phyloP scores from a whole-genome alignment of 2,113 vertebrate genomes.

The Limanda limanda region DNA sequence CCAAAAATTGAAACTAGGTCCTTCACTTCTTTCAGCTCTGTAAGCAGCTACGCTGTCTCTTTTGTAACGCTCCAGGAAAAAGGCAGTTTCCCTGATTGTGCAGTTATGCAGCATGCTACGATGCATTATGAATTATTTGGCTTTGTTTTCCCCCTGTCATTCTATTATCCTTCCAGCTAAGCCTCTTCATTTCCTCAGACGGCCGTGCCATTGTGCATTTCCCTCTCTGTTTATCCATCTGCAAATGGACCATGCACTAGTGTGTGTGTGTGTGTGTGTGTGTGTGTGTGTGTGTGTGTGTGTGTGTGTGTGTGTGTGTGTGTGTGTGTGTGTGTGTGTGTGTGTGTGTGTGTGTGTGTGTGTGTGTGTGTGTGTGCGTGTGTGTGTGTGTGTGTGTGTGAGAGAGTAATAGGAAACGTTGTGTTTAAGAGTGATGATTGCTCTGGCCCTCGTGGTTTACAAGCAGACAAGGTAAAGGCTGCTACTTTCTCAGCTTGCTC shows the following conservation, averaged over 20 bases:
- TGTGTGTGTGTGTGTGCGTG: conserved; percentile 18
- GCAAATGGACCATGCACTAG: conserved; percentile 50
- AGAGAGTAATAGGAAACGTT: conserved; percentile 59
- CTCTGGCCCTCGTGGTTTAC: conserved; percentile 62
- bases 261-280: conserved; percentile 15
- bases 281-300: conserved; percentile 16
- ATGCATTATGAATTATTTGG: conserved; percentile 68
- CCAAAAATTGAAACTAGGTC: conserved; percentile 41
- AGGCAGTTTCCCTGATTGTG: conserved; percentile 60
- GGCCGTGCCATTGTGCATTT: conserved; percentile 61
- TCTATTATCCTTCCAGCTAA: conserved; percentile 62
- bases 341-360: conserved; percentile 14
- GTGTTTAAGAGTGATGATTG: conserved; percentile 69
- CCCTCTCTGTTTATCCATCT: conserved; percentile 68
- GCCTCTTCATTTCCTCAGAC: conserved; percentile 69
- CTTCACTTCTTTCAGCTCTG: conserved; percentile 30
- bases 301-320: conserved; percentile 18
- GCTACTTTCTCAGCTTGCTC: conserved; percentile 57
- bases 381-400: conserved; percentile 10
- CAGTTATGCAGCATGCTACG: conserved; percentile 54
- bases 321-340: conserved; percentile 12
- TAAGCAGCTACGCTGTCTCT: conserved; percentile 43
- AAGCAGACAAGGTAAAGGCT: conserved; percentile 62
- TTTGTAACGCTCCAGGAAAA: conserved; percentile 44
- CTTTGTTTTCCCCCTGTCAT: conserved; percentile 56